Base-by-base conservation (phyloP, 2,888 invertebrate genomes). In the Euplagia quadripunctaria region DNA sequence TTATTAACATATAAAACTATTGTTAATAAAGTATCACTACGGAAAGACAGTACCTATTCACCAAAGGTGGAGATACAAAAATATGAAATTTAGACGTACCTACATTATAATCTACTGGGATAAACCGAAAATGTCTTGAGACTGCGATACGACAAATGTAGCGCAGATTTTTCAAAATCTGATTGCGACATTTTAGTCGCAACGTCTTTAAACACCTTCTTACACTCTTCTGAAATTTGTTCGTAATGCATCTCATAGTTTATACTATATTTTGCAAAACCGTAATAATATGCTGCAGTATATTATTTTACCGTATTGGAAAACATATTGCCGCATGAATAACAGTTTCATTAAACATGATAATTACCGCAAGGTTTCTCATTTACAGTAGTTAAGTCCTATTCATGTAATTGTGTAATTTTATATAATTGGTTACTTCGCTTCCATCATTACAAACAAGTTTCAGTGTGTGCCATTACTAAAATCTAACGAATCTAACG, bases 41-140 rank as follows among this genome's bases (percentile, higher is more conserved):
- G n/a, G 65, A 65, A 65, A 65, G 64, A 65, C 42, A 64, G n/a
- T 16, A 65, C 31, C 31, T 46, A 46, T 31, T 31, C 49, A 12
- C 66, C 17, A 31, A n/a, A 76, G 71, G 65, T 64, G 71, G 74
- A 81, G 78, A 79, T 84, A 83, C 67, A 83, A 83, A 85, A 83
- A 83, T 83, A 83, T 83, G 64, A 83, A 83, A 83, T 85, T 73
- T 79, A 78, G 76, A 76, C 73, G 41, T 76, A 74, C 42, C 68
- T 46, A 46, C 43, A 46, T 75, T 63, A 49, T 68, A 70, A 72
- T 70, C 75, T 83, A 83, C 82, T 81, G 79, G 82, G 83, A 81
- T 51, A 83, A 74, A 41, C 74, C 64, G 31, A 66, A 14, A 75
- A 69, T 49, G 65, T 55, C 65, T 72, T 41, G 49, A 73, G 51